Evolutionary conservation across 92 coral and sea anemone genomes (phyloP), one percentile per base, ranked within the genome.

Genomic region (Blastomussa wellsi): DNA sequence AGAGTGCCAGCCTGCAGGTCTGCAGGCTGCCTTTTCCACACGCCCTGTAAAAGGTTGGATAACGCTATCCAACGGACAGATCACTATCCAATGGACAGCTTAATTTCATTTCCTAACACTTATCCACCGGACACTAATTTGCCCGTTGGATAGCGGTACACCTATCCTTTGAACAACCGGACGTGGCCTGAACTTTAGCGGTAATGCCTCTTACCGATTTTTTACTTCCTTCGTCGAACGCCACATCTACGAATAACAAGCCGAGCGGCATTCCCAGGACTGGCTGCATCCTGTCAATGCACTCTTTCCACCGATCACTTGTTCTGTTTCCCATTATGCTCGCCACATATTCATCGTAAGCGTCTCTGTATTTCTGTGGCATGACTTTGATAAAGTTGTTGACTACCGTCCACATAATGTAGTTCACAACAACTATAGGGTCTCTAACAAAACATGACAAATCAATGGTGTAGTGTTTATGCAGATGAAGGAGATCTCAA

Each of bases 211-310:
- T 80, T 51, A 86, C 93, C 91, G 59, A 29, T 87, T 72, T 57
- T 70, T 82, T 90, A 72, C 93, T 90, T 72, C 82, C 48, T 82
- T 90, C 93, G 33, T 90, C 91, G 60, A 90, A 90, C 33, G 88
- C 79, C 16, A 77, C 80, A 37, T 90, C 93, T 48, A 90, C 91
- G 49, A 87, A 90, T 84, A 90, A 51, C 80, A 87, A 87, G 13
- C 93, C 93, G 67, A 82, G 48, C 12, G 93, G 71, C 93, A 90
- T 86, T 49, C 72, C 68, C 47, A 90, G 76, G 3, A 59, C 48
- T 20, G 74, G 33, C 31, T 90, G 90, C 90, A 86, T 82, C 51
- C 26, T 3, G 5, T 24, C n/a, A 39, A 90, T 82, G 53, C 93
- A 90, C 32, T 62, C 72, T 15, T 69, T 55, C 90, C 88, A 86